Evolutionary conservation across 1,140 invertebrate species (phyloP).

Genomic region (Atta texana): DNA sequence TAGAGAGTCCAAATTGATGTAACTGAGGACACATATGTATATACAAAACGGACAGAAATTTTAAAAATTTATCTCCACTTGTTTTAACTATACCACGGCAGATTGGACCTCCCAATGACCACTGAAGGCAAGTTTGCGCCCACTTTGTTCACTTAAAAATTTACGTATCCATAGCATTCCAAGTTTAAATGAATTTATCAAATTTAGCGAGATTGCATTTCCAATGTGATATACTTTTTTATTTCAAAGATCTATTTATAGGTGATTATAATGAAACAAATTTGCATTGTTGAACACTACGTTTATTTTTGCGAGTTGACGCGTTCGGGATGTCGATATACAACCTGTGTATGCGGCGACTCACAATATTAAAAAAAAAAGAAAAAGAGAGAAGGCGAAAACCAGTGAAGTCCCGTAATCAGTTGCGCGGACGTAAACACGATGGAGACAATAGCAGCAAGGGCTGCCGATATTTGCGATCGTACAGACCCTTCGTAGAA

Average conservation of each 20-base stretch:
- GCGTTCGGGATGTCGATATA: not conserved
- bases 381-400: not conserved
- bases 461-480: slow-evolving; percentile 33
- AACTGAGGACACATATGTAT: no score
- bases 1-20: no score
- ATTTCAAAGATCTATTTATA: not conserved
- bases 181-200: not conserved
- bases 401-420: slow-evolving; percentile 24
- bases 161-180: no score
- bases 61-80: no score
- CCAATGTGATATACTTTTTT: not conserved
- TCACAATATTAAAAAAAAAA: slow-evolving; percentile 17
- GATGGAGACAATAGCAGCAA: slow-evolving; percentile 26
- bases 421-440: slow-evolving; percentile 31
- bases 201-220: not conserved
- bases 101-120: no score
- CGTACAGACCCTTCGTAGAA: slow-evolving; percentile 3
- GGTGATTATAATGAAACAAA: not conserved
- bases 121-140: no score
- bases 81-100: no score
- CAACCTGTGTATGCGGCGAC: not conserved
- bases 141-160: no score
- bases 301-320: not conserved
- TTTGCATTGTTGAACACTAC: not conserved
- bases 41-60: no score